Conservation (phyloP, 2,888 invertebrate genomes). For the Aphidoletes aphidimyza region DNA sequence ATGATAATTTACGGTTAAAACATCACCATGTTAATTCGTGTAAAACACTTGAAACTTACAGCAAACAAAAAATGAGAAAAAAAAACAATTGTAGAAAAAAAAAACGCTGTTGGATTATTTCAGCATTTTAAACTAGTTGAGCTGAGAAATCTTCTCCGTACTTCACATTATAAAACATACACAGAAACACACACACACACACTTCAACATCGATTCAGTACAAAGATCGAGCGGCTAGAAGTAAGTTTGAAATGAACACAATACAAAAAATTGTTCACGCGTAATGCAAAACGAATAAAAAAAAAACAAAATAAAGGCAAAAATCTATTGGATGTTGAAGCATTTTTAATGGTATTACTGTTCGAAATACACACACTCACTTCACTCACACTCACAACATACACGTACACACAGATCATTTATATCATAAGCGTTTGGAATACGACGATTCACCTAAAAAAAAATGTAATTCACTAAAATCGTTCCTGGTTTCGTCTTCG, state of each 20-base stretch:
- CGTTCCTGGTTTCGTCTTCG: constrained; percentile 51
- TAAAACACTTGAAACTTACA: constrained; percentile 6
- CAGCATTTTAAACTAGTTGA: neutral
- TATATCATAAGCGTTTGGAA: neutral
- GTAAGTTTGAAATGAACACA: too few species aligned
- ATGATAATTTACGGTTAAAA: constrained; percentile 11
- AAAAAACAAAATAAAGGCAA: neutral
- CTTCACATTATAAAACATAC: neutral
- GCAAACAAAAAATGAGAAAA: neutral
- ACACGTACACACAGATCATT: neutral
- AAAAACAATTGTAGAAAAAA: too few species aligned
- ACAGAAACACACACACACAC: neutral
- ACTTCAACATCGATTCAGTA: constrained; percentile 19
- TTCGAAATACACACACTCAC: neutral
- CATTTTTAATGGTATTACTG: neutral
- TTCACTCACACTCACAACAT: too few species aligned
- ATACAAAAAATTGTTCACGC: neutral
- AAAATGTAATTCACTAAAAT: constrained; percentile 1
- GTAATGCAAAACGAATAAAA: neutral
- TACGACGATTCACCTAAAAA: constrained; percentile 14
- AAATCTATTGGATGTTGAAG: neutral
- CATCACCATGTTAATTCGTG: constrained; percentile 26
- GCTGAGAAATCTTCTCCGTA: neutral
- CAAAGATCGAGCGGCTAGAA: neutral
- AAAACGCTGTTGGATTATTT: neutral